A percentile compares a stretch with the other conserved stretches of the same genome.
Conservation (phyloP, 2,113 vertebrate genomes). For the Elaphurus davidianus region DNA sequence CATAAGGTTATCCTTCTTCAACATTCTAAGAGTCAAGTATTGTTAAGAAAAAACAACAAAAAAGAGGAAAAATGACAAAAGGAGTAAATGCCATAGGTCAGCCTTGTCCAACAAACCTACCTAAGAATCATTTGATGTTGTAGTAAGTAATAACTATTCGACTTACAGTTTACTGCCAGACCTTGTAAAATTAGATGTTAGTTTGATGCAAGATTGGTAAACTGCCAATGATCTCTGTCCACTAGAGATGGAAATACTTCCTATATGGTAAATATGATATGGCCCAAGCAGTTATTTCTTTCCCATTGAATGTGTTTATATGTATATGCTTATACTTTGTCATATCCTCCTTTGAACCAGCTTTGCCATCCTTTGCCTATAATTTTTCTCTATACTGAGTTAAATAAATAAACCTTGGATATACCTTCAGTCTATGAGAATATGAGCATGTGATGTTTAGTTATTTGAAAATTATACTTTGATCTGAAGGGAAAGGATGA, state of each 20-base stretch:
- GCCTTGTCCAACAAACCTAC: not conserved
- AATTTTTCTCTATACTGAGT: not conserved
- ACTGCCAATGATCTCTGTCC: not conserved
- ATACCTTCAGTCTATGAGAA: not conserved
- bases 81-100: not conserved
- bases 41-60: not conserved
- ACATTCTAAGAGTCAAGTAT: not conserved
- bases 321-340: not conserved
- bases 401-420: not conserved
- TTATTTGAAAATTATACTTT: not conserved
- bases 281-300: not conserved
- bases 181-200: not conserved
- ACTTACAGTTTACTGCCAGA: not conserved
- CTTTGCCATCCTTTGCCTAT: not conserved
- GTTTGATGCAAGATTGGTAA: not conserved
- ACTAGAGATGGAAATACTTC: not conserved
- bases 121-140: not conserved
- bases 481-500: not conserved
- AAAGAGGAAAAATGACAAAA: not conserved
- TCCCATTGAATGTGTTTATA: not conserved
- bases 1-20: not conserved
- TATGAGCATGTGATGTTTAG: not conserved
- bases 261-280: not conserved
- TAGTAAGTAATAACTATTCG: not conserved
- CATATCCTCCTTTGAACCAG: not conserved